A percentile compares a stretch with the other conserved stretches of the same genome.
These are phyloP conservation scores for Odobenus rosmarus DNA, from an alignment of 2,113 vertebrate genomes.

Conservation along the genomic window DNA sequence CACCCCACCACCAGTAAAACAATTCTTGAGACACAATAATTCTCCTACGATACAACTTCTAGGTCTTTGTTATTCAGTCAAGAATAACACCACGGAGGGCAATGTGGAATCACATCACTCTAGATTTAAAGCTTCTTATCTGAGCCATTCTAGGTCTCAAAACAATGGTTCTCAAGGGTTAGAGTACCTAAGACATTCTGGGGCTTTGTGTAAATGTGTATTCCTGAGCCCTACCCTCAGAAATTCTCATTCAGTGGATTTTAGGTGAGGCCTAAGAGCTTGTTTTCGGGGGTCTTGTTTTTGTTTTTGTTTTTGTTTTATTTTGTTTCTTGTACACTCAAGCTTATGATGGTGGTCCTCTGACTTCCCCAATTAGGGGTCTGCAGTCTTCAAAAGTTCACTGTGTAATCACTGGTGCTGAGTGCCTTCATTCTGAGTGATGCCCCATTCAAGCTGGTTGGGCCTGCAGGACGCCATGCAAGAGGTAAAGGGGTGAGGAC, in stretches of 20 bases:
- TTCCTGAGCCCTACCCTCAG: background rate
- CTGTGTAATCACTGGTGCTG: background rate
- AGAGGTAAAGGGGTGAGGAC: background rate
- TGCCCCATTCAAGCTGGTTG: background rate
- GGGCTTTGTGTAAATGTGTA: background rate
- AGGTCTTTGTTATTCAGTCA: background rate
- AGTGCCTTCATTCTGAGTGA: background rate
- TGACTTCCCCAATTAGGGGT: background rate
- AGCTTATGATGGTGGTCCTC: background rate
- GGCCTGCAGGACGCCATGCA: background rate
- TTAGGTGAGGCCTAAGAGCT: background rate
- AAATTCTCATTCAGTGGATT: background rate
- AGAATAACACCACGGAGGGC: background rate
- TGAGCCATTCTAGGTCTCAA: background rate
- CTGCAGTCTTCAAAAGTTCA: background rate
- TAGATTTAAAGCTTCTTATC: background rate
- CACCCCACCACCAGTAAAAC: background rate
- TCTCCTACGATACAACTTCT: background rate
- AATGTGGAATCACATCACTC: background rate
- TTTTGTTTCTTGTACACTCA: background rate
- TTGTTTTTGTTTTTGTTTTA: background rate
- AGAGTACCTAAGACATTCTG: background rate
- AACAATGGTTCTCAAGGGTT: background rate
- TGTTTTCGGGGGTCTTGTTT: background rate
- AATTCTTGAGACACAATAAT: background rate